Evolutionary conservation across 2,113 vertebrate genomes (phyloP).

Genomic region (Clarias batrachus): DNA sequence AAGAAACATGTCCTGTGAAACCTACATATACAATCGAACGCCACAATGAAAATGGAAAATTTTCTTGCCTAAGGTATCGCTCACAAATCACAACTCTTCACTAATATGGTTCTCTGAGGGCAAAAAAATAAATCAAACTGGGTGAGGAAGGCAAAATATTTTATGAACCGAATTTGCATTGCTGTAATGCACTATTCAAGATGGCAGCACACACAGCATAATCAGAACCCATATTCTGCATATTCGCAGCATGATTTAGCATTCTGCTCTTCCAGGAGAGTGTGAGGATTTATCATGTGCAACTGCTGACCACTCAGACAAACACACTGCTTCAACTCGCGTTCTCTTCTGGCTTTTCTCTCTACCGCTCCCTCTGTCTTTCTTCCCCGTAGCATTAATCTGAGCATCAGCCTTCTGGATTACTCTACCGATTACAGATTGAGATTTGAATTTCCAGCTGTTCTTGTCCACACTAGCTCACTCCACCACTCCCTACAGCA

Average conservation of each 20-base stretch:
- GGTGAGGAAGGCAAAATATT: not conserved
- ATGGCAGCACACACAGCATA: conserved; percentile 19
- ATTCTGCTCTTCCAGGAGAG: not conserved
- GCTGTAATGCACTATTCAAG: not conserved
- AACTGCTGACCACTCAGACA: conserved; percentile 30
- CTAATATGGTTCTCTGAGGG: not conserved
- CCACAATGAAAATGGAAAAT: not conserved
- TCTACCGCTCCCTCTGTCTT: conserved; percentile 38
- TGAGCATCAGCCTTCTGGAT: conserved; percentile 74
- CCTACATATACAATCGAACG: not conserved
- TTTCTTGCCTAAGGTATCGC: not conserved
- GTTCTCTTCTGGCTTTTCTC: conserved; percentile 51
- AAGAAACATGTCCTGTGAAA: not conserved
- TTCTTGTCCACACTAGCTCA: conserved; percentile 59
- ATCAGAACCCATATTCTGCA: conserved; percentile 10
- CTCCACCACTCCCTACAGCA: conserved; percentile 29
- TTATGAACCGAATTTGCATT: not conserved
- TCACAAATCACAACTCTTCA: not conserved
- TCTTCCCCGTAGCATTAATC: conserved; percentile 67
- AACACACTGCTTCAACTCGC: conserved; percentile 41
- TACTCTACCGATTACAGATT: conserved; percentile 76
- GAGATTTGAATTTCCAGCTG: conserved; percentile 61
- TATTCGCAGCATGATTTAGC: not conserved
- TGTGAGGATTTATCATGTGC: conserved; percentile 23
- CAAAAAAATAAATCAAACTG: not conserved